Evolutionary conservation across 1,140 invertebrate genomes (phyloP).

Genomic region (Bombus sibiricus): DNA sequence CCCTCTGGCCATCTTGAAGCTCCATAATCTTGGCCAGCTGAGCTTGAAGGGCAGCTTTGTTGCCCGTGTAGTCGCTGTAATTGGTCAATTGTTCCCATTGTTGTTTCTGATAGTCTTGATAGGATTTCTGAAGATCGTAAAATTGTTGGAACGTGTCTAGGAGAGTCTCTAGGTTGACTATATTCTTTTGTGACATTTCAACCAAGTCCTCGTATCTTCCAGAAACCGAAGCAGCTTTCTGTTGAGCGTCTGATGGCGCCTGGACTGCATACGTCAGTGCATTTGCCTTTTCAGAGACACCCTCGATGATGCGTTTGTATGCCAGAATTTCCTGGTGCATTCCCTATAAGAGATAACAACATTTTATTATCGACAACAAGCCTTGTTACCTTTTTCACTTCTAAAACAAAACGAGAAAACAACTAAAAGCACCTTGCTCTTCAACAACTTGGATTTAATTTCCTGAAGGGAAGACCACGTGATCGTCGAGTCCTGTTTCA

Average conservation of each 20-base stretch:
- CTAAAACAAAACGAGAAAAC: no score
- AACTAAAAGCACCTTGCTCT: slow-evolving; percentile 86
- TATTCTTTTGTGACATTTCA: slow-evolving; percentile 84
- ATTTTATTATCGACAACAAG: neutral
- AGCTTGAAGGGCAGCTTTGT: slow-evolving; percentile 89
- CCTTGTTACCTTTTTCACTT: neutral
- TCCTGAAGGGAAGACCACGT: slow-evolving; percentile 91
- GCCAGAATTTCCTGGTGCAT: slow-evolving; percentile 94
- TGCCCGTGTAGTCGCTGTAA: slow-evolving; percentile 91
- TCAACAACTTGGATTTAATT: slow-evolving; percentile 92
- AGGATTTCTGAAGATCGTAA: slow-evolving; percentile 91
- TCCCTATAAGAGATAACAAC: slow-evolving; percentile 81
- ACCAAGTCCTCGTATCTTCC: slow-evolving; percentile 89
- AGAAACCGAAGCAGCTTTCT: slow-evolving; percentile 87
- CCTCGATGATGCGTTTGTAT: slow-evolving; percentile 95
- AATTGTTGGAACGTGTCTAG: slow-evolving; percentile 92
- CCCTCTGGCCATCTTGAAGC: slow-evolving; percentile 89
- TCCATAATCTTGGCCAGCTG: slow-evolving; percentile 90
- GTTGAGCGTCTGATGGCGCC: slow-evolving; percentile 86
- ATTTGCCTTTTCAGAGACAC: slow-evolving; percentile 93
- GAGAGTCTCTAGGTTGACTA: slow-evolving; percentile 89
- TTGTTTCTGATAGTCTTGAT: slow-evolving; percentile 94
- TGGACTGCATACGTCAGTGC: slow-evolving; percentile 81
- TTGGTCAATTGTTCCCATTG: slow-evolving; percentile 91
- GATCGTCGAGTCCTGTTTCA: slow-evolving; percentile 88